These are phyloP conservation scores for Prionace glauca DNA, from an alignment of 2,797 vertebrate genomes.

Conservation along the genomic window DNA sequence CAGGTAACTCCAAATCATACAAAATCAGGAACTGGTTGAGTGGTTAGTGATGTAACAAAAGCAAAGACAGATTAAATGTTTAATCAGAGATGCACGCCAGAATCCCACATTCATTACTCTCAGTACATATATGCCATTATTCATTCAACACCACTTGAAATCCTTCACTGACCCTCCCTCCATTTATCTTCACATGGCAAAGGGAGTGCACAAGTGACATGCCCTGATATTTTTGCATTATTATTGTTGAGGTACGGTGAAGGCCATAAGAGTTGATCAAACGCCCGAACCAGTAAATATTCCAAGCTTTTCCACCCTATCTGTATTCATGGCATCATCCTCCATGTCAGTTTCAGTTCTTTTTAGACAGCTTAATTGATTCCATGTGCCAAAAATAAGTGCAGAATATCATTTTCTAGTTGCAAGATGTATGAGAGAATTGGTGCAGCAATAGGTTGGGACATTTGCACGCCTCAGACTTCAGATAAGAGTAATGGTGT, in stretches of 20 bases:
- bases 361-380: neutral
- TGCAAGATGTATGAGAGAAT: neutral
- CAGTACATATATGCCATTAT: neutral
- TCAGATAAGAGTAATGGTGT: neutral
- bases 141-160: neutral
- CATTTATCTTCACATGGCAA: neutral
- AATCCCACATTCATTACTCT: neutral
- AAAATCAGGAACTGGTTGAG: neutral
- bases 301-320: neutral
- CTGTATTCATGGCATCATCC: neutral
- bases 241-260: neutral
- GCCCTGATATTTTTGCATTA: neutral
- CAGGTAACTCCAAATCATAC: neutral
- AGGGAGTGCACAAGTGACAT: neutral
- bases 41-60: neutral
- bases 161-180: neutral
- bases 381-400: neutral
- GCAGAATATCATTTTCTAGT: neutral
- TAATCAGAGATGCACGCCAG: neutral
- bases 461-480: neutral
- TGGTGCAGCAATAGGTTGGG: neutral
- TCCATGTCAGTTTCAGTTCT: neutral
- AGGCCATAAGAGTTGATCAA: neutral
- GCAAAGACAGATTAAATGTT: neutral
- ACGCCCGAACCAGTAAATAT: neutral